Evolutionary conservation across 1,140 invertebrate genomes (phyloP), one percentile per base, ranked within the genome.

Genomic region (Leptopilina clavipes): DNA sequence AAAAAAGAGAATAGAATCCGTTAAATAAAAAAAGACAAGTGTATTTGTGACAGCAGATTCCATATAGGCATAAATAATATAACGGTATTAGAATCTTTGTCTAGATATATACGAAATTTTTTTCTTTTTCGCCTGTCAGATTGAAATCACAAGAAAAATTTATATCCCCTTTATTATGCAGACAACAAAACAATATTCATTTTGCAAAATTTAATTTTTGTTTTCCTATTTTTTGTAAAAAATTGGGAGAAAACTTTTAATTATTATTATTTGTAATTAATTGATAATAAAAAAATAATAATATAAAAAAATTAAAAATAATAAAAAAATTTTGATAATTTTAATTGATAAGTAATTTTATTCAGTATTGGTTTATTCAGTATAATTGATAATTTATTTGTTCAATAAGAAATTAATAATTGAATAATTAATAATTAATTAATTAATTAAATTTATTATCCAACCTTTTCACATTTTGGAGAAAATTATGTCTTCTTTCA

Each of bases 111-210:
- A 40, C 25, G 12, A 3, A 5, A 14, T 48, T 14, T 44, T 14
- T 52, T 6, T 52, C 5, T 52, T 52, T 52, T 45, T 52, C 14
- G 14, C 48, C 48, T 52, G 48, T 52, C 48, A 52, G 48, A 52
- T 52, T 17, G 17, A 52, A 17, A 52, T 52, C 48, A 52, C n/a
- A 17, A n/a, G 48, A 52, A 52, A 52, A 52, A 52, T 52, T 52
- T 52, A 52, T 52, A 17, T 52, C 14, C n/a, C n/a, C 48, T 52
- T 52, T 12, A n/a, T 52, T 52, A 52, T n/a, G 1, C 5, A 8
- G 3, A 52, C 14, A 17, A 8, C 0, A 52, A 52, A 52, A 52
- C 48, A n/a, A n/a, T n/a, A n/a, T n/a, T n/a, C n/a, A n/a, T 52
- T 17, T 52, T 52, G 48, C n/a, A 17, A 17, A 52, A 7, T 52